Evolutionary conservation across 2,888 invertebrate species (phyloP).

Genomic region (Emmelina monodactyla): DNA sequence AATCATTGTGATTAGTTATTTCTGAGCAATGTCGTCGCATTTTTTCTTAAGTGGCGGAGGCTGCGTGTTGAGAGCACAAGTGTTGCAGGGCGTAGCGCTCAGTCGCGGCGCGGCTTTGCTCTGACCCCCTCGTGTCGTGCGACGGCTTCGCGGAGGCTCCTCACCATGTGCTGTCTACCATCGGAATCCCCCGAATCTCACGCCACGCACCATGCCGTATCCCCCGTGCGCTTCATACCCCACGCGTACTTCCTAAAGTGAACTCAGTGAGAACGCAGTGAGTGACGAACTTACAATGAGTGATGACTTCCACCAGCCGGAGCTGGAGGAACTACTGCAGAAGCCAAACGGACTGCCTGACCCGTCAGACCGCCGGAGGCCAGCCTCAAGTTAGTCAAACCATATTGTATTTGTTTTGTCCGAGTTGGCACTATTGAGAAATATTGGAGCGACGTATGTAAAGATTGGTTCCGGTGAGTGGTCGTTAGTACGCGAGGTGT

Average conservation of each 20-base stretch:
- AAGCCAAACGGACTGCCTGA: slow-evolving; percentile 27
- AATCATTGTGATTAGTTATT: no score
- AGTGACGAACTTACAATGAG: slow-evolving; percentile 23
- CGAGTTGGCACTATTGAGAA: no score
- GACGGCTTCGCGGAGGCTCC: slow-evolving; percentile 8
- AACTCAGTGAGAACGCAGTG: slow-evolving; percentile 27
- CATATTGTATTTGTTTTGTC: no score
- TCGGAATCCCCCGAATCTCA: background rate
- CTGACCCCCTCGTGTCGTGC: slow-evolving; percentile 39
- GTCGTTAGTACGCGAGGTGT: no score
- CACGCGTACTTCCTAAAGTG: slow-evolving; percentile 12
- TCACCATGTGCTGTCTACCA: background rate
- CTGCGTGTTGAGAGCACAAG: slow-evolving; percentile 10
- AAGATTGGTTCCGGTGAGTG: no score
- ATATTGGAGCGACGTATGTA: no score
- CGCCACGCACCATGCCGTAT: background rate
- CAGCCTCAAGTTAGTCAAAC: no score
- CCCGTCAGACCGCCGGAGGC: no score
- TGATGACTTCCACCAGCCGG: slow-evolving; percentile 32
- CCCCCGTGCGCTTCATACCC: slow-evolving; percentile 7
- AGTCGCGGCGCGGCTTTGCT: slow-evolving; percentile 47
- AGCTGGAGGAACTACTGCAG: slow-evolving; percentile 50
- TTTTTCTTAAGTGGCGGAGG: background rate
- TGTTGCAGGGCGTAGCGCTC: slow-evolving; percentile 24
- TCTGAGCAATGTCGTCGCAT: no score